These are phyloP conservation scores for Caenorhabditis zanzibari DNA, from an alignment of 2,888 invertebrate species.

Conservation along the genomic window DNA sequence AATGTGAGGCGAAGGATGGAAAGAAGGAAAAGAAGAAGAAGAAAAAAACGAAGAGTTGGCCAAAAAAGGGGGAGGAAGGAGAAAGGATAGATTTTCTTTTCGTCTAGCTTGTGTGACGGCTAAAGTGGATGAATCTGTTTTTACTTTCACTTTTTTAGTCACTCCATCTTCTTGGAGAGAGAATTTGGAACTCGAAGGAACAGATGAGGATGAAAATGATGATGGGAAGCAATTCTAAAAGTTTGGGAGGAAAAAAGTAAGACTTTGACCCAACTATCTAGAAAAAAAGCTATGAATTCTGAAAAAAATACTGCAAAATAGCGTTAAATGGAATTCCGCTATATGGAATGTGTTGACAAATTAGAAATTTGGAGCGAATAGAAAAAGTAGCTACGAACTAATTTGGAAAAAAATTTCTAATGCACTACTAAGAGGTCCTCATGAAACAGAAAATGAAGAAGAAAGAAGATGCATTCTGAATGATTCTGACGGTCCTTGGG, in stretches of 20 bases:
- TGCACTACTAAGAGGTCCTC: neutral
- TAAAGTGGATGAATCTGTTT: constrained; percentile 45
- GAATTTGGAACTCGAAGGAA: neutral
- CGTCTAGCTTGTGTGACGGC: constrained; percentile 17
- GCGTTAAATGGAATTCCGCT: too few relatives aligned
- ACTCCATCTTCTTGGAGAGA: neutral
- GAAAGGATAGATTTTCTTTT: constrained; percentile 30
- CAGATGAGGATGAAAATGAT: neutral
- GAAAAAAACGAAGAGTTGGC: constrained; percentile 24
- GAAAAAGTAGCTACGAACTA: too few relatives aligned
- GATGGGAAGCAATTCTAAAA: constrained; percentile 1
- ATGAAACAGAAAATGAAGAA: neutral
- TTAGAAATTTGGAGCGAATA: too few relatives aligned
- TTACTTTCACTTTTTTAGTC: constrained; percentile 27
- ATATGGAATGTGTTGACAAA: too few relatives aligned
- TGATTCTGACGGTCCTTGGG: constrained; percentile 11
- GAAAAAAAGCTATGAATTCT: neutral
- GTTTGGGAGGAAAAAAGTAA: neutral
- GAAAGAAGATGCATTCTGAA: constrained; percentile 13
- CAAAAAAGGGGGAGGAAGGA: neutral
- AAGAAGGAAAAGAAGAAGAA: neutral
- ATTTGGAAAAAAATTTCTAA: too few relatives aligned
- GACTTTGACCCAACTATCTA: neutral
- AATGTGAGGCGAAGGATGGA: constrained; percentile 11
- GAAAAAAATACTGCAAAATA: too few relatives aligned